Evolutionary conservation across 1,140 invertebrate species (phyloP).

Genomic region (Centruroides sculpturatus): DNA sequence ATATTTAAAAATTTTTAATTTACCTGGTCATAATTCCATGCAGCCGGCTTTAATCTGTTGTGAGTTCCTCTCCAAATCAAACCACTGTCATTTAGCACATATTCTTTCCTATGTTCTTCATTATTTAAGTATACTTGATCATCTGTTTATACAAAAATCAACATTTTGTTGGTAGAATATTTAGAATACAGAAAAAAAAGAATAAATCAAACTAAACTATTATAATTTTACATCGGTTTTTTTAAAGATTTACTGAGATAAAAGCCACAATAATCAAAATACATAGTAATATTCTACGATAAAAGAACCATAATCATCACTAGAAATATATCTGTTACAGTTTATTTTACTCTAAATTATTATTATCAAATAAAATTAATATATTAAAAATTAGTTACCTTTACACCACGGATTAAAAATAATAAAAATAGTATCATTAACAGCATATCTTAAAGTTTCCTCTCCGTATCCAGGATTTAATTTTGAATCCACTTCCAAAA

Average conservation of each 20-base stretch:
- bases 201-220: too few species aligned
- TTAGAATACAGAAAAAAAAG: too few species aligned
- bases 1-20: too few species aligned
- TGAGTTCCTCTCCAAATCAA: conserved; percentile 57
- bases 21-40: conserved; percentile 49
- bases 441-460: conserved; percentile 34
- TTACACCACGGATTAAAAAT: conserved; percentile 64
- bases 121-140: conserved; percentile 48
- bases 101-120: conserved; percentile 43
- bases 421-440: conserved; percentile 33
- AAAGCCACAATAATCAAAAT: too few species aligned
- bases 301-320: too few species aligned
- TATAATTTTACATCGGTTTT: too few species aligned
- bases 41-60: conserved; percentile 43
- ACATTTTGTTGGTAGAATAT: too few species aligned
- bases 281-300: too few species aligned
- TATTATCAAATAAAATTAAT: not conserved
- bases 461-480: conserved; percentile 36
- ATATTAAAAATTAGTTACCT: conserved; percentile 22
- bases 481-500: conserved; percentile 68
- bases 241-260: too few species aligned
- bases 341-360: not conserved
- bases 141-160: conserved; percentile 18
- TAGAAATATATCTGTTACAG: too few species aligned
- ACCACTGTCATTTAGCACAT: conserved; percentile 53